Evolutionary conservation across 2,113 vertebrate genomes (phyloP).

Genomic region (Psephotus haematonotus): DNA sequence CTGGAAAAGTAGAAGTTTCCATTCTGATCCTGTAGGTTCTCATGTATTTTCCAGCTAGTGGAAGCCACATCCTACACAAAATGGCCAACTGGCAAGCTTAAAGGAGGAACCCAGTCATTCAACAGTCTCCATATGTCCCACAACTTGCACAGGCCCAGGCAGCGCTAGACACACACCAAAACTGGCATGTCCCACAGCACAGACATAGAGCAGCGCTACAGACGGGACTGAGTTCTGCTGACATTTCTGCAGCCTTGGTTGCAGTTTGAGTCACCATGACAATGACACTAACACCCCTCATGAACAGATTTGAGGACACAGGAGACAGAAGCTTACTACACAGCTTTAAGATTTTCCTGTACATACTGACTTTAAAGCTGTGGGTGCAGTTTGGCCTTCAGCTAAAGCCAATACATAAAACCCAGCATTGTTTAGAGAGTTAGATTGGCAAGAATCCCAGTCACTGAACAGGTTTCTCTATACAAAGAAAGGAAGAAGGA

Average conservation of each 20-base stretch:
- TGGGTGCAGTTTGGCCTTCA: neutral
- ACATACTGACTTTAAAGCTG: neutral
- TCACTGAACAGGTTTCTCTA: neutral
- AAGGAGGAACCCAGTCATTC: conserved; percentile 18
- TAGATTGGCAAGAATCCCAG: neutral
- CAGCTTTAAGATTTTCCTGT: neutral
- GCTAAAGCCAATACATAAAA: neutral
- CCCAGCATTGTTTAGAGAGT: neutral
- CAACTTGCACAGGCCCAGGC: neutral
- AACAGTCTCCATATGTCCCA: neutral
- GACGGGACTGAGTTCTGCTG: neutral
- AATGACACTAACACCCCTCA: neutral
- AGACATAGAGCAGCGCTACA: neutral
- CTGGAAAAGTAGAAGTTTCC: neutral
- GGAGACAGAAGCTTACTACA: neutral
- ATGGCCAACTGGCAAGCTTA: conserved; percentile 1
- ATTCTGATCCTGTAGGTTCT: neutral
- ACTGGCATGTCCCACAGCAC: neutral
- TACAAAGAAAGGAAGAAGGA: neutral
- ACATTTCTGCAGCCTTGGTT: neutral
- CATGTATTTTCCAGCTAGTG: neutral
- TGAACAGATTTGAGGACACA: neutral
- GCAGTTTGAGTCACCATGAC: neutral
- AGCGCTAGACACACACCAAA: neutral
- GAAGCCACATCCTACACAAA: neutral